Percentiles rank a stretch among this genome's conserved stretches.
Conservation (phyloP, 64 coral and sea anemone species). For the Acropora tenuis region DNA sequence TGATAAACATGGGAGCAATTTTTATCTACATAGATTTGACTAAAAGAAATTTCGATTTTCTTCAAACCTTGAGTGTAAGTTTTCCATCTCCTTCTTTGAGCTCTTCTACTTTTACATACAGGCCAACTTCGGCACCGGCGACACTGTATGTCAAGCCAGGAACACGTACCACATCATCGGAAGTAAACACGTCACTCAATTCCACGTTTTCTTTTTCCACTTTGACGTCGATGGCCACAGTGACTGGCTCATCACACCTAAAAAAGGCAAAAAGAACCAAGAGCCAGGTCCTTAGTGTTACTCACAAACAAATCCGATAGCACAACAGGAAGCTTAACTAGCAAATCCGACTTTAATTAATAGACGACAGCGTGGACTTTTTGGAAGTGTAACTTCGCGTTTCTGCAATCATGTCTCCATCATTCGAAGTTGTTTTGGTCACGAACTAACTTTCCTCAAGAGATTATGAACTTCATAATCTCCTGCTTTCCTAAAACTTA, state of each 20-base stretch:
- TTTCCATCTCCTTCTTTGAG: neutral
- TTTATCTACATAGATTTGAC: no score
- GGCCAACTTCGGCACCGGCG: neutral
- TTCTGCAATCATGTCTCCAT: no score
- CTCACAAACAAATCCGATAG: no score
- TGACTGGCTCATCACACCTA: conserved; percentile 38
- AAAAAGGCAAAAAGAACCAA: neutral
- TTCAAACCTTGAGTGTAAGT: conserved; percentile 9
- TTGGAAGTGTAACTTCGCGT: no score
- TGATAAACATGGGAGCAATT: no score
- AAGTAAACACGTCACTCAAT: conserved; percentile 29
- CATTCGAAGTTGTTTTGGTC: no score
- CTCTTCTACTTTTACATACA: neutral
- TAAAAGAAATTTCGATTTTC: neutral
- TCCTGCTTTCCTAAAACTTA: no score
- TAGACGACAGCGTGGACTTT: no score
- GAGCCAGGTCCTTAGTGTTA: neutral
- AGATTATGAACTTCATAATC: no score
- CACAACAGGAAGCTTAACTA: no score
- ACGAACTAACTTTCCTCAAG: no score
- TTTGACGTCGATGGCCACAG: conserved; percentile 7
- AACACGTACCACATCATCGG: neutral
- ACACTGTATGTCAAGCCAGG: neutral
- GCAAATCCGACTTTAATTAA: no score
- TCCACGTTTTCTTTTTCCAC: neutral